Conservation (phyloP, 2,888 invertebrate genomes). For the Venusia cambrica region DNA sequence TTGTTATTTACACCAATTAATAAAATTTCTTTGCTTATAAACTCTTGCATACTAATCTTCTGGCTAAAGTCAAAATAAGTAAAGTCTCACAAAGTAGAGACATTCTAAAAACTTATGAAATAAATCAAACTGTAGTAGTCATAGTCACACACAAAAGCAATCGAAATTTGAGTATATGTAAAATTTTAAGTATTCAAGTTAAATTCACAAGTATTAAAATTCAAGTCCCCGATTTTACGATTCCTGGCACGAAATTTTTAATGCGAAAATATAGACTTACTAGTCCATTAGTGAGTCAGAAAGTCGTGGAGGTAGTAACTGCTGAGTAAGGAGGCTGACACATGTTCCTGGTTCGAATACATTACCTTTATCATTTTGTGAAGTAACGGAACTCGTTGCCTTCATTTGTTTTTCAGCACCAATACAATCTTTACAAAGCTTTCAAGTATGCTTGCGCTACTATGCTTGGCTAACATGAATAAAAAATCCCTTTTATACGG, state of each 20-base stretch:
- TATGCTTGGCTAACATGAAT: no score
- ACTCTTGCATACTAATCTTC: no score
- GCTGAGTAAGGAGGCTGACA: conserved; percentile 19
- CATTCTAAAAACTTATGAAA: conserved; percentile 14
- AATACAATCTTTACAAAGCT: no score
- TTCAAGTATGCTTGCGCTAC: no score
- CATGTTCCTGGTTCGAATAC: conserved; percentile 1
- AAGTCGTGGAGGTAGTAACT: conserved; percentile 38
- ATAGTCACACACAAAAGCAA: conserved; percentile 14
- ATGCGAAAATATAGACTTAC: conserved; percentile 45
- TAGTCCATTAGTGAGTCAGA: conserved; percentile 63
- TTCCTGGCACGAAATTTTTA: conserved; percentile 41
- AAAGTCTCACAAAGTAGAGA: conserved; percentile 4
- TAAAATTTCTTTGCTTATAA: no score
- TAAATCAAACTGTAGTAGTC: conserved; percentile 18
- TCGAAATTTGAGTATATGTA: conserved; percentile 28
- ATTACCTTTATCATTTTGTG: no score
- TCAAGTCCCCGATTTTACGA: conserved; percentile 36
- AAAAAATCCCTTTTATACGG: no score
- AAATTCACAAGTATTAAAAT: conserved; percentile 36
- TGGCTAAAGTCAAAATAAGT: no score
- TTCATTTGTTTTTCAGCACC: no score
- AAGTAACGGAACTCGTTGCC: no score
- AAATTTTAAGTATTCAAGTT: conserved; percentile 39
- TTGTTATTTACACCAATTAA: no score